phyloP scores from a whole-genome alignment of 2,797 vertebrate genomes.

The Ciconia nigra region DNA sequence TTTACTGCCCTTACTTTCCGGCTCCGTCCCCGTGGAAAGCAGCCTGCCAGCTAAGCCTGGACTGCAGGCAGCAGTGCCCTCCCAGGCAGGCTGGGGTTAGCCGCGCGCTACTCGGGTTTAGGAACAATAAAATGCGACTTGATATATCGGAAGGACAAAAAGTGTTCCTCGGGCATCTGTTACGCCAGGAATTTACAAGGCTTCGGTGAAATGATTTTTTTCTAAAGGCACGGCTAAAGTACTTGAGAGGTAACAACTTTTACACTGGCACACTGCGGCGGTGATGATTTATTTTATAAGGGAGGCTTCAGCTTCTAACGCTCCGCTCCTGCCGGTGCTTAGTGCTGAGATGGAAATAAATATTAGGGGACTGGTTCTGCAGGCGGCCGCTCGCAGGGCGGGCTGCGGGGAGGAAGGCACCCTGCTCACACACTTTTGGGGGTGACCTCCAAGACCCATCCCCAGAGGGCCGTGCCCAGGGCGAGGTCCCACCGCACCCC shows the following conservation, averaged over 20 bases:
- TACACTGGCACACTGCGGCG: fast-evolving
- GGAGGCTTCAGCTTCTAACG: not conserved
- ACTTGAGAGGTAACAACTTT: not conserved
- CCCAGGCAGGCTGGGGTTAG: not conserved
- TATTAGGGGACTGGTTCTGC: not conserved
- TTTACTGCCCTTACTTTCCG: not conserved
- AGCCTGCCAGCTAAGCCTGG: not conserved
- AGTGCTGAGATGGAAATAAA: not conserved
- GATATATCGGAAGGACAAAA: not conserved
- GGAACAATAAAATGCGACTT: not conserved
- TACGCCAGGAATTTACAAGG: not conserved
- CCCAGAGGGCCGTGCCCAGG: fast-evolving
- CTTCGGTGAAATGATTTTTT: not conserved
- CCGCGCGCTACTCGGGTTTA: not conserved
- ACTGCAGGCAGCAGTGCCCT: not conserved
- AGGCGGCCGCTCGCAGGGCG: fast-evolving
- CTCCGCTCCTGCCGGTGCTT: not conserved
- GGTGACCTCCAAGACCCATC: not conserved
- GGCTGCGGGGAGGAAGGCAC: fast-evolving
- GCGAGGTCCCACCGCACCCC: not conserved
- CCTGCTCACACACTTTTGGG: not conserved
- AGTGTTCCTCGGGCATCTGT: not conserved
- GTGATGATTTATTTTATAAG: not conserved
- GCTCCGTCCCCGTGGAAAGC: not conserved
- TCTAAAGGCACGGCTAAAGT: not conserved